Percentiles rank a stretch among this genome's conserved stretches.
phyloP scores from a whole-genome alignment of 2,888 invertebrate genomes.

The Orthonychiurus folsomi region DNA sequence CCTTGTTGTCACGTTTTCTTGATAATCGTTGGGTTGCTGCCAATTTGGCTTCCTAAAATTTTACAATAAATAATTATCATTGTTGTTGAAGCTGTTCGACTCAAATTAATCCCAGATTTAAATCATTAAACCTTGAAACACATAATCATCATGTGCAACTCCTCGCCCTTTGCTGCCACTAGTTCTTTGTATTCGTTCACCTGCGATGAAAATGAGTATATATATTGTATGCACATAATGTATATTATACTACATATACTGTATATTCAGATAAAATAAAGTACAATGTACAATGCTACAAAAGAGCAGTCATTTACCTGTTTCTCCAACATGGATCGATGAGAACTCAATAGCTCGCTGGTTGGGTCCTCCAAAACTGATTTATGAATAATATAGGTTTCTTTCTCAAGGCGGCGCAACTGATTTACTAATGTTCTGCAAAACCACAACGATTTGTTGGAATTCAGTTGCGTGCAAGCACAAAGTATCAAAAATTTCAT shows the following conservation, averaged over 20 bases:
- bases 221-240: neutral
- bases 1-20: conserved; percentile 52
- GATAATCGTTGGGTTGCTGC: conserved; percentile 39
- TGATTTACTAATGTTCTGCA: conserved; percentile 58
- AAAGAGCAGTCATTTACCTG: conserved; percentile 50
- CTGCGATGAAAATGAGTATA: conserved; percentile 43
- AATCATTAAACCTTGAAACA: conserved; percentile 58
- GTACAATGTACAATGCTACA: too few species aligned
- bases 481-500: conserved; percentile 13
- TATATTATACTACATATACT: too few species aligned
- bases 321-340: conserved; percentile 62
- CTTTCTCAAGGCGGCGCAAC: conserved; percentile 75
- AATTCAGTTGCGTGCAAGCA: too few species aligned
- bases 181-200: conserved; percentile 84
- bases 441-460: too few species aligned
- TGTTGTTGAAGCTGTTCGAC: neutral
- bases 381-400: conserved; percentile 76
- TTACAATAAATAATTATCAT: conserved; percentile 10
- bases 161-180: conserved; percentile 78
- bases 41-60: conserved; percentile 37
- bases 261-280: too few species aligned
- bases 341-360: conserved; percentile 50
- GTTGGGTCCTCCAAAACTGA: conserved; percentile 58
- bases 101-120: neutral
- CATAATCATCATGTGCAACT: conserved; percentile 88